A percentile compares a stretch with the other conserved stretches of the same genome.
Evolutionary conservation across 2,797 vertebrate genomes (phyloP).

Genomic region (Tokudaia muenninki): DNA sequence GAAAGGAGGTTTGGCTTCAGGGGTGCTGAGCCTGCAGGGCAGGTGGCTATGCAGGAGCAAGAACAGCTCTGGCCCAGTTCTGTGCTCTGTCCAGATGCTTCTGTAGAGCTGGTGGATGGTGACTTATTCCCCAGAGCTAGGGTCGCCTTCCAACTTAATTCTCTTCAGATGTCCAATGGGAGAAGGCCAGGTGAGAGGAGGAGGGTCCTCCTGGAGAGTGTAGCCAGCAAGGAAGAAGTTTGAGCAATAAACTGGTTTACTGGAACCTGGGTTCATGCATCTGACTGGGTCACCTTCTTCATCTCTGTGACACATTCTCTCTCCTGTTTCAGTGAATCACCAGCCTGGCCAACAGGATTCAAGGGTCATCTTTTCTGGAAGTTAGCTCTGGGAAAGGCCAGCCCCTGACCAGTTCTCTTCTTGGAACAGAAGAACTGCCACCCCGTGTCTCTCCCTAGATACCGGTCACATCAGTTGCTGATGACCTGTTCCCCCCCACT

Average conservation of each 20-base stretch:
- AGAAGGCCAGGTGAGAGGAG: background rate
- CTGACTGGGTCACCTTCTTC: background rate
- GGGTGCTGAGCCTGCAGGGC: background rate
- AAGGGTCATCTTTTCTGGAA: background rate
- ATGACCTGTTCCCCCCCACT: background rate
- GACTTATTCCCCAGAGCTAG: rapidly evolving
- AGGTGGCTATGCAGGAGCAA: too few relatives aligned
- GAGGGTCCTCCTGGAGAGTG: background rate
- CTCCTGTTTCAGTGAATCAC: background rate
- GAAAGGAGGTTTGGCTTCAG: background rate
- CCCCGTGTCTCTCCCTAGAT: background rate
- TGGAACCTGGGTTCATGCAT: background rate
- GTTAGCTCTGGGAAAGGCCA: background rate
- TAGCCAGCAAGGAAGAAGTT: background rate
- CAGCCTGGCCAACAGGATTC: background rate
- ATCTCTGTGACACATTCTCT: background rate
- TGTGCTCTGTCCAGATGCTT: slow-evolving; percentile 76
- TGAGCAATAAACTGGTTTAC: background rate
- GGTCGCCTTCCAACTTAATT: background rate
- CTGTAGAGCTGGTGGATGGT: background rate
- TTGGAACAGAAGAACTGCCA: background rate
- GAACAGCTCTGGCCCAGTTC: slow-evolving; percentile 75
- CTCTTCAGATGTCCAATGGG: rapidly evolving
- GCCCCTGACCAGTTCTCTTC: background rate
- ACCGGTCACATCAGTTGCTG: background rate